Percentiles rank a stretch among this genome's conserved stretches.
Evolutionary conservation across 2,113 vertebrate genomes (phyloP).

Genomic region (Chrysemys picta): DNA sequence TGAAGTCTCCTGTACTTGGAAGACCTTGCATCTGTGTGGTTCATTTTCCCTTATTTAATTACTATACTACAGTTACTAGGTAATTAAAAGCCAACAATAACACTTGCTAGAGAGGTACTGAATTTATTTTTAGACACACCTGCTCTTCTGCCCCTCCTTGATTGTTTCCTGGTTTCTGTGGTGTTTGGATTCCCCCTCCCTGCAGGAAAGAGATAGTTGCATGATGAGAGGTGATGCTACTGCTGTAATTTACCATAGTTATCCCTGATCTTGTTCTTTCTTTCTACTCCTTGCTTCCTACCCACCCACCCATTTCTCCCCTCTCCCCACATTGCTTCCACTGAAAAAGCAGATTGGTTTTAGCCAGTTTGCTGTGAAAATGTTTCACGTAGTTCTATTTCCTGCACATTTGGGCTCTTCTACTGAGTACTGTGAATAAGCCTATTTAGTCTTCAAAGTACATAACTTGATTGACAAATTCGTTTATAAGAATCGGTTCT

Average conservation of each 20-base stretch:
- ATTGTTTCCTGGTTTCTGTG: neutral
- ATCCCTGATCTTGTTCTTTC: neutral
- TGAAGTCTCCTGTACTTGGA: neutral
- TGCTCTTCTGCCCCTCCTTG: neutral
- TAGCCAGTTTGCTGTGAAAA: neutral
- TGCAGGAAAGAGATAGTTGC: neutral
- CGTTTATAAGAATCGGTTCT: conserved; percentile 23
- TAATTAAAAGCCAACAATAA: neutral
- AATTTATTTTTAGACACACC: neutral
- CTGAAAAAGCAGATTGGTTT: neutral
- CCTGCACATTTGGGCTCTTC: neutral
- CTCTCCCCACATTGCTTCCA: neutral
- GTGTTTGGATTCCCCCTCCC: neutral
- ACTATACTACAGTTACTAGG: neutral
- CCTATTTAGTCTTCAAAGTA: neutral
- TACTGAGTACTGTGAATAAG: neutral
- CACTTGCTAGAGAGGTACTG: neutral
- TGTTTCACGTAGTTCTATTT: neutral
- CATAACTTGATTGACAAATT: neutral
- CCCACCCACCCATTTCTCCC: neutral
- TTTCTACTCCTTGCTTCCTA: neutral
- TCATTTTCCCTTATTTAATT: neutral
- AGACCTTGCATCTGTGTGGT: neutral
- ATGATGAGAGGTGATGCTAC: neutral
- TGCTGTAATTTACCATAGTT: neutral